Evolutionary conservation across 2,888 invertebrate species (phyloP).

Genomic region (Andrena marginata): DNA sequence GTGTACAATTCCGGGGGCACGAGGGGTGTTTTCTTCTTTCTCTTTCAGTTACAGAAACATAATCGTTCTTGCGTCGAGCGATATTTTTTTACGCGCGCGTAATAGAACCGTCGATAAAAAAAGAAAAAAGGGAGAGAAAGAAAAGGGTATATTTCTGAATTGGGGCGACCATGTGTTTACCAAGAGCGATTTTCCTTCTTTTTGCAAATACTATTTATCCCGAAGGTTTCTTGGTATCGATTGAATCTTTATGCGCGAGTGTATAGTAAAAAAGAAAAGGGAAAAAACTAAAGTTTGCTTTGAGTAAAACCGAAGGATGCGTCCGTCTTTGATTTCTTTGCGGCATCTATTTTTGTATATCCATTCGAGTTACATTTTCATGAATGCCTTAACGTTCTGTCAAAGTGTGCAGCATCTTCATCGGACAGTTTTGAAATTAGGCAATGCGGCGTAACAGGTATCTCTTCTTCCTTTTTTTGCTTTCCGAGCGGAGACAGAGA

Average conservation of each 20-base stretch:
- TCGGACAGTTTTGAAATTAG: constrained; percentile 46
- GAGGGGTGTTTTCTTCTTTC: too few species aligned
- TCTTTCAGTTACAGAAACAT: constrained; percentile 46
- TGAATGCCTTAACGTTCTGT: constrained; percentile 60
- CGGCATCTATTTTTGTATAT: constrained; percentile 54
- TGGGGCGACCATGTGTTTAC: background rate
- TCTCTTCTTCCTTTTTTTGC: constrained; percentile 36
- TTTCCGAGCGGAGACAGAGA: constrained; percentile 51
- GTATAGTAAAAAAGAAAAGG: constrained; percentile 34
- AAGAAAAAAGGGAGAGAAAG: background rate
- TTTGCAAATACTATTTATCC: constrained; percentile 3
- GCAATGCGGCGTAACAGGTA: constrained; percentile 61
- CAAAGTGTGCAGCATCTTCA: constrained; percentile 65
- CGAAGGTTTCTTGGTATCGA: constrained; percentile 18
- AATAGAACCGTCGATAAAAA: too few species aligned
- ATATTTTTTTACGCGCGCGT: constrained; percentile 20
- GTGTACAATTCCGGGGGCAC: constrained; percentile 19
- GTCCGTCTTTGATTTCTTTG: constrained; percentile 37
- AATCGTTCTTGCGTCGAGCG: constrained; percentile 31
- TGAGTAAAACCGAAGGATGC: constrained; percentile 39
- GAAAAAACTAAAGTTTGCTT: constrained; percentile 40
- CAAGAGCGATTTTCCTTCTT: constrained; percentile 17
- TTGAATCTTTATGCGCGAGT: constrained; percentile 37
- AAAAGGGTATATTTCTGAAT: constrained; percentile 43
- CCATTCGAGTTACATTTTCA: constrained; percentile 44